Evolutionary conservation across 2,888 invertebrate genomes (phyloP).

Genomic region (Odontothrips loti): DNA sequence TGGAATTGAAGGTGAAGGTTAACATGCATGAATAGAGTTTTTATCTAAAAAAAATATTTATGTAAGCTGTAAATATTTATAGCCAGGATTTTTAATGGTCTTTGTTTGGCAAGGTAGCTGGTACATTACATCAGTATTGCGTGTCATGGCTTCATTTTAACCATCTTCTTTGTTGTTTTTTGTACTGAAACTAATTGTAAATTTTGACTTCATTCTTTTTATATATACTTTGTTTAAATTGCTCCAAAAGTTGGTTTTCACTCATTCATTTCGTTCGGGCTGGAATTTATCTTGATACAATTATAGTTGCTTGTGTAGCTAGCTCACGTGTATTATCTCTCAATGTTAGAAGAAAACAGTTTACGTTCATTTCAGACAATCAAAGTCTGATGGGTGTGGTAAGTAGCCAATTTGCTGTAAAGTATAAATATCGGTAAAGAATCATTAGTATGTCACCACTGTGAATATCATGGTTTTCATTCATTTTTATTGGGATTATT

Average conservation of each 20-base stretch:
- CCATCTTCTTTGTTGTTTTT: no score
- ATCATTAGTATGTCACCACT: no score
- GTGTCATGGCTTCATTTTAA: no score
- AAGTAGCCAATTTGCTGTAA: conserved; percentile 4
- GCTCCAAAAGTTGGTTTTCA: neutral
- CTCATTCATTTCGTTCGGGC: conserved; percentile 16
- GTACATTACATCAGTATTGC: no score
- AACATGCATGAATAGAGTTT: neutral
- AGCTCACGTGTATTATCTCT: no score
- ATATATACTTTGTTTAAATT: neutral
- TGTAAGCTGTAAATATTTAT: conserved; percentile 8
- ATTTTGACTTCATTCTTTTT: neutral
- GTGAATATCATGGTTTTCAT: neutral
- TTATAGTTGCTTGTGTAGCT: no score
- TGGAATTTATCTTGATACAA: neutral
- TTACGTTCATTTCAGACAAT: no score
- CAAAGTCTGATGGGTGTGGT: conserved; percentile 14
- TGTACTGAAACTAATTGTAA: no score
- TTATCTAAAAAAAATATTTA: neutral
- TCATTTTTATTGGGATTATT: no score
- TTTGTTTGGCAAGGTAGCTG: neutral
- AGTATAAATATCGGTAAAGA: no score
- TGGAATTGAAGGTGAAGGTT: neutral
- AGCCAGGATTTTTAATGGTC: neutral
- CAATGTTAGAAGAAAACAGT: neutral